These are phyloP conservation scores for Thera obeliscata DNA, from an alignment of 2,888 invertebrate genomes.

Conservation along the genomic window DNA sequence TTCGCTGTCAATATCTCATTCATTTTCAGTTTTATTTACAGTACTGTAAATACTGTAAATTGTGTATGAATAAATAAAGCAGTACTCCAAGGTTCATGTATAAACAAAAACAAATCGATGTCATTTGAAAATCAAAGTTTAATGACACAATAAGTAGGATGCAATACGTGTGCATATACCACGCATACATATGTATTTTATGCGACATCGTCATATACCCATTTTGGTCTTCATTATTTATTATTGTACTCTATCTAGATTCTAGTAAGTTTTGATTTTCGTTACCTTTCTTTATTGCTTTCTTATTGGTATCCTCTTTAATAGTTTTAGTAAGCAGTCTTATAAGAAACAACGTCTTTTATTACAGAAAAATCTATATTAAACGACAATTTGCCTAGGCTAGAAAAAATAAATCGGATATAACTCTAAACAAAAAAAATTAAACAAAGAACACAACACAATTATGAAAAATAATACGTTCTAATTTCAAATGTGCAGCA, in stretches of 20 bases:
- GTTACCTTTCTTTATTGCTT: background rate
- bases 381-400: too few species aligned
- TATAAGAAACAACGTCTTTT: too few species aligned
- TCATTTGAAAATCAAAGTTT: slow-evolving; percentile 64
- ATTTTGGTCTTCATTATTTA: background rate
- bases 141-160: slow-evolving; percentile 43
- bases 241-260: background rate
- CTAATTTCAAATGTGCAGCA: slow-evolving; percentile 58
- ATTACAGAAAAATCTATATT: too few species aligned
- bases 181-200: background rate
- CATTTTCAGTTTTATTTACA: background rate
- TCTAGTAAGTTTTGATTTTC: too few species aligned
- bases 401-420: background rate
- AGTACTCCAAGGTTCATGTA: slow-evolving; percentile 15
- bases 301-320: background rate
- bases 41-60: background rate
- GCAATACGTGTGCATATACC: slow-evolving; percentile 4
- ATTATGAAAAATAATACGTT: slow-evolving; percentile 29
- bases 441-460: background rate
- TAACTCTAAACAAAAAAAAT: background rate
- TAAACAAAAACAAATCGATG: slow-evolving; percentile 46
- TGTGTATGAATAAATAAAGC: background rate
- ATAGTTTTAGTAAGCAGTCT: background rate
- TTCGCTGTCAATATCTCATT: background rate
- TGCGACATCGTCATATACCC: slow-evolving; percentile 11